Percentiles rank a stretch among this genome's conserved stretches.
Evolutionary conservation across 2,797 vertebrate genomes (phyloP).

Genomic region (Chaenodraco wilsoni): DNA sequence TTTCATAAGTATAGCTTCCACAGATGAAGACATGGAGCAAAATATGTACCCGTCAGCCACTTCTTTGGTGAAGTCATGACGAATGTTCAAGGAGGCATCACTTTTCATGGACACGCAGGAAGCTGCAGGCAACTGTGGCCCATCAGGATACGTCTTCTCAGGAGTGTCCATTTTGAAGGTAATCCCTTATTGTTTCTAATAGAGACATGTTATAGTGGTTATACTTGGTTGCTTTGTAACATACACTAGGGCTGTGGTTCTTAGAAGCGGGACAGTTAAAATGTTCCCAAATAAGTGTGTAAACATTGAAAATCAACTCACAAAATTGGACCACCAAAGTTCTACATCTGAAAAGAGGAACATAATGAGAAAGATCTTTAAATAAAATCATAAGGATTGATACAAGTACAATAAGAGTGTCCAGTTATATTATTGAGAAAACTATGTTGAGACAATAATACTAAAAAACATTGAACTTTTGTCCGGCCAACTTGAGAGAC

Average conservation of each 20-base stretch:
- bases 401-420: neutral
- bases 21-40: no score
- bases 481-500: no score
- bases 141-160: neutral
- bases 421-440: neutral
- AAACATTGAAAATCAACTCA: neutral
- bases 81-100: neutral
- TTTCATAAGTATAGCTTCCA: no score
- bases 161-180: slow-evolving; percentile 1
- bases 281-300: neutral
- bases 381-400: no score
- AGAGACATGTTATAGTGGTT: neutral
- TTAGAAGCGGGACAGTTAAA: neutral
- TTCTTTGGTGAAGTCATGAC: neutral
- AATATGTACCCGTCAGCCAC: neutral
- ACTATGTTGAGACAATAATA: neutral
- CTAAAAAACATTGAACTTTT: neutral
- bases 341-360: neutral
- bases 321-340: neutral
- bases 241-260: neutral
- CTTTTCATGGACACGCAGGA: slow-evolving; percentile 20
- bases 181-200: neutral
- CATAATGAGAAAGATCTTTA: neutral
- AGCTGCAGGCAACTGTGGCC: neutral
- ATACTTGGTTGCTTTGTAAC: neutral